Evolutionary conservation across 2,797 vertebrate species (phyloP).

Genomic region (Xenopus petersii): DNA sequence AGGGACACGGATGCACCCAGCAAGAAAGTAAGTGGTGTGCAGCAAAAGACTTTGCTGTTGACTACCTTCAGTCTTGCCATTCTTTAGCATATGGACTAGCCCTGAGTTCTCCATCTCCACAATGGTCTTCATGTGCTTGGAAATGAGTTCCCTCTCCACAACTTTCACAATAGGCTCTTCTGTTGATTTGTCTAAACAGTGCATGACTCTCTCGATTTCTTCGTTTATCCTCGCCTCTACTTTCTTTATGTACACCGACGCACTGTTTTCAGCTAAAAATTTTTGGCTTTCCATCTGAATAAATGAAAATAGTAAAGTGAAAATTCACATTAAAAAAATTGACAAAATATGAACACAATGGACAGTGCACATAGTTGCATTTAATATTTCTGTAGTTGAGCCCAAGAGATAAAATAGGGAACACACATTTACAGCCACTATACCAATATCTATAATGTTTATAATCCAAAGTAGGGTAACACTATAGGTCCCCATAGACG

Average conservation of each 20-base stretch:
- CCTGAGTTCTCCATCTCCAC: slow-evolving; percentile 98
- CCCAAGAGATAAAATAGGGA: too few species aligned
- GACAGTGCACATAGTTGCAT: too few species aligned
- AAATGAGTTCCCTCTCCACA: slow-evolving; percentile 93
- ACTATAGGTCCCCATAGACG: too few species aligned
- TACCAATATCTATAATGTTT: too few species aligned
- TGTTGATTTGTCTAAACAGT: slow-evolving; percentile 94
- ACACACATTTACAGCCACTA: too few species aligned
- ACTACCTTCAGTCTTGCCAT: slow-evolving; percentile 95
- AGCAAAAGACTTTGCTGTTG: too few species aligned
- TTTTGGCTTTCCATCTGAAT: slow-evolving; percentile 95
- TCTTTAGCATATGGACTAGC: slow-evolving; percentile 95
- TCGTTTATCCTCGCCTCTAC: slow-evolving; percentile 97
- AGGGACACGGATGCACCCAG: too few species aligned
- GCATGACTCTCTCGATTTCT: slow-evolving; percentile 96
- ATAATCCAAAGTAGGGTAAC: too few species aligned
- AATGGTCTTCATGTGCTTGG: slow-evolving; percentile 97
- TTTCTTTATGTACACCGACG: slow-evolving; percentile 97
- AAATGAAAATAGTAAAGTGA: background rate
- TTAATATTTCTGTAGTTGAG: too few species aligned
- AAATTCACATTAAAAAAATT: too few species aligned
- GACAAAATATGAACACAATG: too few species aligned
- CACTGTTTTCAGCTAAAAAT: slow-evolving; percentile 96
- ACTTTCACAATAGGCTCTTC: slow-evolving; percentile 96
- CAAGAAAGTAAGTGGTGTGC: too few species aligned